Percentiles rank a stretch among this genome's conserved stretches.
phyloP scores from a whole-genome alignment of 2,888 invertebrate species.

The Halictus ligatus region DNA sequence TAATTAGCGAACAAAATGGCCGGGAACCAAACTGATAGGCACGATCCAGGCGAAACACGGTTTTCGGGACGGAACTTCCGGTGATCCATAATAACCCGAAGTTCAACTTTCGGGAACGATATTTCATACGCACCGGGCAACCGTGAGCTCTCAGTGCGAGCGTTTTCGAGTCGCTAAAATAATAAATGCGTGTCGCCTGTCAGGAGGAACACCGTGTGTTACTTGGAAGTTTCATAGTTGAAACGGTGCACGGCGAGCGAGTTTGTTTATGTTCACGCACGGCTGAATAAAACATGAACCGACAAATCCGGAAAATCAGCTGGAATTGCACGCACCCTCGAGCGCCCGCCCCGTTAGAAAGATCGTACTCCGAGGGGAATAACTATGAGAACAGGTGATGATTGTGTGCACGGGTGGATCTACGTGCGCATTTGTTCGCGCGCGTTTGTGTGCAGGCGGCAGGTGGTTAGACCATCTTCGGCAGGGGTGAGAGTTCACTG shows the following conservation, averaged over 20 bases:
- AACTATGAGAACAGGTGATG: conserved; percentile 18
- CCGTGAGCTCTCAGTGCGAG: background rate
- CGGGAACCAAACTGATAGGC: background rate
- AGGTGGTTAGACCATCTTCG: conserved; percentile 55
- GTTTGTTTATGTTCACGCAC: conserved; percentile 4
- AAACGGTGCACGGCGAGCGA: background rate
- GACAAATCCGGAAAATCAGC: conserved; percentile 22
- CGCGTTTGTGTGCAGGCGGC: conserved; percentile 36
- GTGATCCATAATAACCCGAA: background rate
- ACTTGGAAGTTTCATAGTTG: background rate
- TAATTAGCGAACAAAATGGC: background rate
- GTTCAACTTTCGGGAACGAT: background rate
- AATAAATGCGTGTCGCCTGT: conserved; percentile 1
- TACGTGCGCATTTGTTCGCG: background rate
- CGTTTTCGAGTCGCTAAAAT: background rate
- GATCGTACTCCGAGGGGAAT: conserved; percentile 32
- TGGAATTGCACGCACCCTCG: conserved; percentile 1
- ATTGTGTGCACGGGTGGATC: no score
- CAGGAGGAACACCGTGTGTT: background rate
- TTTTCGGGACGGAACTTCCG: background rate
- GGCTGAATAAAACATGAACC: conserved; percentile 13
- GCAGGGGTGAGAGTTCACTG: conserved; percentile 55
- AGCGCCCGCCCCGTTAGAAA: background rate
- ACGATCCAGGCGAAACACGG: no score
- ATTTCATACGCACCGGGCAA: background rate